Base-by-base conservation (phyloP, 2,888 invertebrate species). In the Drosophila buzzatii region DNA sequence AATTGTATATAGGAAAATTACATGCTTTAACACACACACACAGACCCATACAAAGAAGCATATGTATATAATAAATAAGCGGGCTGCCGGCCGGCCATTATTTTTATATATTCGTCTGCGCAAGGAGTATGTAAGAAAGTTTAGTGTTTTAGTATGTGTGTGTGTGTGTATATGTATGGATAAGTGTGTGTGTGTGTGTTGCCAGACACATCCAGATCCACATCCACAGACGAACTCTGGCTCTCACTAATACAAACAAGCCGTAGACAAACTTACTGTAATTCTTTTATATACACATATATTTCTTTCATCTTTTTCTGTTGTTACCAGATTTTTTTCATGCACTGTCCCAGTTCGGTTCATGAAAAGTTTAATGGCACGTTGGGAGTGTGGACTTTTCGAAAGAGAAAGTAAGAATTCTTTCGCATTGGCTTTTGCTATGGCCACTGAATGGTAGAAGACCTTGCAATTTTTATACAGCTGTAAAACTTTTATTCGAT, bases 331-430 rank as follows among this genome's bases (percentile, higher is more conserved):
- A 78, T 79, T 79, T 80, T 74, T 89, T 88, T 78, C 66, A 88
- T 81, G 71, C 66, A 81, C 75, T 86, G 90, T 83, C 86, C 90
- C 86, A 86, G 89, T 87, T 90, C 71, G 84, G 86, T 87, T 89
- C 80, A 80, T 90, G 84, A 90, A 90, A 87, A 90, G 86, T 87
- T 90, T 90, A 85, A 85, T 89, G 81, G 90, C 81, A 67, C 72
- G 88, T 82, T 35, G 59, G 59, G 41, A 39, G 47, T 53, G 74
- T 53, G 74, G 56, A 73, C 70, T 73, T 73, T 57, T 69, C 62
- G 89, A 91, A 91, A 91, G 87, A 76, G 90, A 91, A 91, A 91
- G 91, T 90, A 83, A 71, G 87, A 90, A 90, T 85, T 85, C 81
- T 85, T 88, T 84, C 76, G 78, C 83, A 81, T 75, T 74, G 57